These are phyloP conservation scores for Psix sp. DNA, from an alignment of 1,140 invertebrate species.

Conservation along the genomic window DNA sequence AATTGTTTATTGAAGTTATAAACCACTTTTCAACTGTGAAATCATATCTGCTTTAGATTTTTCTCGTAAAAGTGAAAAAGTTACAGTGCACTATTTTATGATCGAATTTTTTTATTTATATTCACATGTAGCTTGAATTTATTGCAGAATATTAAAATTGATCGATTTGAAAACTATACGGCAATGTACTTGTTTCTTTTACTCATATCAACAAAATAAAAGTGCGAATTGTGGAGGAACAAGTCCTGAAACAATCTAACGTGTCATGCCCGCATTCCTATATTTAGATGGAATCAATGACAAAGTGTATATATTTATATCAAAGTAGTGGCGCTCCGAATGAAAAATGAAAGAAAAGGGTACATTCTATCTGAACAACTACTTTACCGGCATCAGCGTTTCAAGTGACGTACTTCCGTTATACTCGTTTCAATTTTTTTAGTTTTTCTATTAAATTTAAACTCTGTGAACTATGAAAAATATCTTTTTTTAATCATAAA, in stretches of 20 bases:
- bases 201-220: conserved; percentile 14
- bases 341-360: conserved; percentile 26
- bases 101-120: too few relatives aligned
- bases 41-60: too few relatives aligned
- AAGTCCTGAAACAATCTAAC: conserved; percentile 35
- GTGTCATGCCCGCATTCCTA: conserved; percentile 55
- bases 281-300: conserved; percentile 63
- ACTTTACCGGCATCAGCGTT: conserved; percentile 9
- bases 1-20: too few relatives aligned
- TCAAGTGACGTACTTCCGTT: conserved; percentile 13
- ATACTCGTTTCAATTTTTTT: not conserved
- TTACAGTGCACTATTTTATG: too few relatives aligned
- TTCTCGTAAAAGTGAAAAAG: too few relatives aligned
- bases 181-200: conserved; percentile 3
- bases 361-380: conserved; percentile 12
- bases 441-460: too few relatives aligned
- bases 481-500: too few relatives aligned
- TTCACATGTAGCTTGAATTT: too few relatives aligned
- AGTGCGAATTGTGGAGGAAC: conserved; percentile 24
- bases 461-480: too few relatives aligned
- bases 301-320: conserved; percentile 48
- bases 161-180: conserved; percentile 19
- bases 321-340: conserved; percentile 30
- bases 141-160: conserved; percentile 33
- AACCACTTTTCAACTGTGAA: too few relatives aligned